A percentile compares a stretch with the other conserved stretches of the same genome.
Conservation (phyloP, 2,797 vertebrate genomes). For the Microctenopoma steveboyesi region DNA sequence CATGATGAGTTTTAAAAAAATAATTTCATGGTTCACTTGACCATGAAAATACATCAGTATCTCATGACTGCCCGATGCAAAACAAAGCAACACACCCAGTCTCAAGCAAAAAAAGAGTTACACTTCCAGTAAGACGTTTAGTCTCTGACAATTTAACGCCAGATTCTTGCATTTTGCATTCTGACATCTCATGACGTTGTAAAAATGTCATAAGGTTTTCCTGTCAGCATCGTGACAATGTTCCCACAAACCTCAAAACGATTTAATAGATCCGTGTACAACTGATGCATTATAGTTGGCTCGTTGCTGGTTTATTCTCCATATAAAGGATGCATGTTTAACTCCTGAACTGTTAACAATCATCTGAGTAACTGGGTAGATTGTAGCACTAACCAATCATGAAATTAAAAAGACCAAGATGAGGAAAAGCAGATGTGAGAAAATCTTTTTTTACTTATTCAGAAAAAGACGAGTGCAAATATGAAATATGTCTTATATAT, state of each 20-base stretch:
- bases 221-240: background rate
- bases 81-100: conserved; percentile 1
- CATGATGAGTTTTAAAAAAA: conserved; percentile 3
- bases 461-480: background rate
- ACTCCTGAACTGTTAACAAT: background rate
- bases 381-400: too few species aligned
- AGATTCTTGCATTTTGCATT: background rate
- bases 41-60: conserved; percentile 31
- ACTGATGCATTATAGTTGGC: background rate
- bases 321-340: background rate
- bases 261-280: background rate
- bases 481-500: background rate
- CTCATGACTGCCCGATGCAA: conserved; percentile 21
- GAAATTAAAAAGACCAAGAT: too few species aligned
- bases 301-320: background rate
- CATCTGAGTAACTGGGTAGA: background rate
- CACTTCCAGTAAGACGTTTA: background rate
- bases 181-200: background rate
- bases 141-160: background rate
- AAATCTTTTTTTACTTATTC: too few species aligned
- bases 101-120: background rate
- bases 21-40: conserved; percentile 17
- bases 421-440: too few species aligned
- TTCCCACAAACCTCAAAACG: background rate
- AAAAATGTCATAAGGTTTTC: background rate